These are phyloP conservation scores for Nomada fabriciana DNA, from an alignment of 2,888 invertebrate genomes.

Conservation along the genomic window DNA sequence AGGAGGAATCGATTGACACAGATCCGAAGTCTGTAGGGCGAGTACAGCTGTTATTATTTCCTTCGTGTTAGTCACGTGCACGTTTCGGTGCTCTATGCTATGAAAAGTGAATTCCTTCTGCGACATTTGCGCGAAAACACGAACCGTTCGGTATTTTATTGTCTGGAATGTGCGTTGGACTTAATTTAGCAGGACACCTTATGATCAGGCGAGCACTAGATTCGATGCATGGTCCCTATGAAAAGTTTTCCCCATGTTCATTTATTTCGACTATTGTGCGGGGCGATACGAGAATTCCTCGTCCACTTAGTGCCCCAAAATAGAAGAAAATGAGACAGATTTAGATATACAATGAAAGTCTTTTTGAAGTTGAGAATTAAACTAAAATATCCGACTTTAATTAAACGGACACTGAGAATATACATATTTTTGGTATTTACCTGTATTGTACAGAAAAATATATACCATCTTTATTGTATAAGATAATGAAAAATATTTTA, in stretches of 20 bases:
- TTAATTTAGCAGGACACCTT: constrained; percentile 17
- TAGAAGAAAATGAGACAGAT: too few species aligned
- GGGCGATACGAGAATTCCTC: too few species aligned
- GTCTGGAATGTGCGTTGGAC: constrained; percentile 10
- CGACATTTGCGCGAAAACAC: constrained; percentile 29
- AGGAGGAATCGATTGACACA: constrained; percentile 54
- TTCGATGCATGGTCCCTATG: not conserved
- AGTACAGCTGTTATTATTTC: constrained; percentile 49
- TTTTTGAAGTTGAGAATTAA: too few species aligned
- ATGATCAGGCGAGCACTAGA: not conserved
- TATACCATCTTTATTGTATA: too few species aligned
- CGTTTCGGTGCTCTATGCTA: constrained; percentile 24
- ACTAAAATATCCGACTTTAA: too few species aligned
- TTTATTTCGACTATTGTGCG: too few species aligned
- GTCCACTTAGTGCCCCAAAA: too few species aligned
- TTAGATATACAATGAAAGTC: too few species aligned
- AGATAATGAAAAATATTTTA: too few species aligned
- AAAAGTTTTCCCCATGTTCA: not conserved
- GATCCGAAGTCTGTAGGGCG: constrained; percentile 47
- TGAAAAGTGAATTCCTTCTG: constrained; percentile 27
- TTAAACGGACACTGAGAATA: too few species aligned
- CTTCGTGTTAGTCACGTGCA: constrained; percentile 28
- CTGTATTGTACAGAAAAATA: too few species aligned
- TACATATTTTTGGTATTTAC: too few species aligned
- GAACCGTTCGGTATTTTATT: constrained; percentile 28